phyloP scores from a whole-genome alignment of 2,113 vertebrate species.

The Sylvietta virens region DNA sequence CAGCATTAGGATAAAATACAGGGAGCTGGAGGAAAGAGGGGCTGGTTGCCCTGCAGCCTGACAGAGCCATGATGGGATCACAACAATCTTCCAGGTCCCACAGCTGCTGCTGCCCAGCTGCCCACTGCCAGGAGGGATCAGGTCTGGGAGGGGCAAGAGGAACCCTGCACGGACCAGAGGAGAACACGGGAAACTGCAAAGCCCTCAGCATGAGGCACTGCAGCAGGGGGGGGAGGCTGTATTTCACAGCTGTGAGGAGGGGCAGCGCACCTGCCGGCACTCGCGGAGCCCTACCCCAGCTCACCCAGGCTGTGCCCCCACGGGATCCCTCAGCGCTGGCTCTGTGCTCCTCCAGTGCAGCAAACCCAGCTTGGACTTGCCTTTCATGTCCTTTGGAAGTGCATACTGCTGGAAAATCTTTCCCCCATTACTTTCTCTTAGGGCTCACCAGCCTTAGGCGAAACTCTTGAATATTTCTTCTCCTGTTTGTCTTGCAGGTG shows the following conservation, averaged over 20 bases:
- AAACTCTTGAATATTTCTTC: neutral
- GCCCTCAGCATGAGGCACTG: accelerated
- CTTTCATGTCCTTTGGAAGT: neutral
- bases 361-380: neutral
- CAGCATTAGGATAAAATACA: neutral
- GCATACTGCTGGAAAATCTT: neutral
- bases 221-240: neutral
- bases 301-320: neutral
- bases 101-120: neutral
- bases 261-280: neutral
- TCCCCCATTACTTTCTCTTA: neutral
- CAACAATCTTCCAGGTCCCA: neutral
- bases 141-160: neutral
- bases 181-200: neutral
- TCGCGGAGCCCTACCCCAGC: neutral
- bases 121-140: accelerated
- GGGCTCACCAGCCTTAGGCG: neutral
- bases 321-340: accelerated
- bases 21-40: neutral
- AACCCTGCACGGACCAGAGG: neutral
- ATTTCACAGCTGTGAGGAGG: too few species aligned
- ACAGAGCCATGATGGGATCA: neutral
- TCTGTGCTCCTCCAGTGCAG: neutral
- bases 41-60: neutral
- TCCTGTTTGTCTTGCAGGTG: neutral